These are phyloP conservation scores for Bombus pyrosoma DNA, from an alignment of 1,140 invertebrate genomes.

Conservation along the genomic window DNA sequence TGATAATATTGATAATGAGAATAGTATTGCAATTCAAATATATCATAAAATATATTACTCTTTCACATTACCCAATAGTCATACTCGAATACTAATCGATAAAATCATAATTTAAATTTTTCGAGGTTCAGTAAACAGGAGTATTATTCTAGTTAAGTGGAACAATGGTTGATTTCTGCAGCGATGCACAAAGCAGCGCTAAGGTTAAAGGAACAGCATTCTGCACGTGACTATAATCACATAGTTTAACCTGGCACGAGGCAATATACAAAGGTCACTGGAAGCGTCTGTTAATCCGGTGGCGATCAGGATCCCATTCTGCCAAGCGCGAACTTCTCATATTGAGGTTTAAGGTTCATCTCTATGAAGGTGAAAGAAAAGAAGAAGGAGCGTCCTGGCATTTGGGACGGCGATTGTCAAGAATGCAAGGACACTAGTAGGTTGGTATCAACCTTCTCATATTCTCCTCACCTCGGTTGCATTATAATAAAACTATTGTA, in stretches of 20 bases:
- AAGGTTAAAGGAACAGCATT: constrained; percentile 27
- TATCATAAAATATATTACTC: no score
- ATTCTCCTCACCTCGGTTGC: constrained; percentile 7
- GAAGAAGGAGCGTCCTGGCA: constrained; percentile 65
- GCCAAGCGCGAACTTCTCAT: constrained; percentile 3
- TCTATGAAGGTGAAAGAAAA: constrained; percentile 50
- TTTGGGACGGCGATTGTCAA: constrained; percentile 61
- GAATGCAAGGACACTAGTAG: constrained; percentile 61
- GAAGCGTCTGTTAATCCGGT: constrained; percentile 11
- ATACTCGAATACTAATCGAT: background rate
- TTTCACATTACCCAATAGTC: no score
- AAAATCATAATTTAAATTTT: background rate
- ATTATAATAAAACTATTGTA: constrained; percentile 49
- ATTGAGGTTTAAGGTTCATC: constrained; percentile 42
- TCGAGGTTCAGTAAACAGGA: background rate
- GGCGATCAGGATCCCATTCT: constrained; percentile 24
- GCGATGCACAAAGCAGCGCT: background rate
- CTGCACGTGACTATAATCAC: constrained; percentile 60
- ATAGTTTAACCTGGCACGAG: constrained; percentile 39
- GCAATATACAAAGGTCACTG: constrained; percentile 48
- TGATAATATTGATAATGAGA: no score
- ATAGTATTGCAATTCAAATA: no score
- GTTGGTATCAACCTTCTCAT: constrained; percentile 28
- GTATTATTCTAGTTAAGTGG: background rate
- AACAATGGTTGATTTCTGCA: background rate